Evolutionary conservation across 30 jellyfish, hydroid and myxozoan genomes (phyloP).

Genomic region (Hydractinia symbiolongicarpus): DNA sequence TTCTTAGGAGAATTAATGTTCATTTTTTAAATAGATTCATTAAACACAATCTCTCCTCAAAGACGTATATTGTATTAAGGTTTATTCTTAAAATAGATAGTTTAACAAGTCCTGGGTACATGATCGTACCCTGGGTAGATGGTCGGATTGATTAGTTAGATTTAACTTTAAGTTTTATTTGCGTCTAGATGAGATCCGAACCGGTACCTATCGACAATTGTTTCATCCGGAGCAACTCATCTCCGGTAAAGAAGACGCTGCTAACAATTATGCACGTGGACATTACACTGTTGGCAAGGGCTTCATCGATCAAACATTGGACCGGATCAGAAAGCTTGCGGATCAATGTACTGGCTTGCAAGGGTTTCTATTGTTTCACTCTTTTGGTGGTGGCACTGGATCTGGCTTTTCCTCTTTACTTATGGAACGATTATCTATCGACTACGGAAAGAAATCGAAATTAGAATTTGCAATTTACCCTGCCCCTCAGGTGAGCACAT

Average conservation of each 20-base stretch:
- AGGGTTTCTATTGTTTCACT: slow-evolving; percentile 22
- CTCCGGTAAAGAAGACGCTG: slow-evolving; percentile 45
- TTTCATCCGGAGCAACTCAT: slow-evolving; percentile 49
- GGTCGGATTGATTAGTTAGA: no score
- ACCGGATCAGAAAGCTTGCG: slow-evolving; percentile 26
- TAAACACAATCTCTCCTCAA: no score
- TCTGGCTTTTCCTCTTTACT: slow-evolving; percentile 36
- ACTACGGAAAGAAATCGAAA: slow-evolving; percentile 33
- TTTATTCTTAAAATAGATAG: no score
- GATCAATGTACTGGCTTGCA: slow-evolving; percentile 34
- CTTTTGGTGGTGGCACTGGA: slow-evolving; percentile 58
- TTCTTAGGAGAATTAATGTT: no score
- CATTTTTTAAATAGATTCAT: no score
- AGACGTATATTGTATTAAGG: no score
- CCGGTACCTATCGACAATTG: slow-evolving; percentile 28
- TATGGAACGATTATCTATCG: slow-evolving; percentile 24
- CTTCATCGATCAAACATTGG: slow-evolving; percentile 20
- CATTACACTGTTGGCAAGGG: slow-evolving; percentile 42
- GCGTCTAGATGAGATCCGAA: slow-evolving; percentile 23
- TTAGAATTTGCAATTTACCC: slow-evolving; percentile 39
- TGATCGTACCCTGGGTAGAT: no score
- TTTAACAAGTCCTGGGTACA: no score
- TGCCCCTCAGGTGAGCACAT: slow-evolving; percentile 23
- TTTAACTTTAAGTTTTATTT: neutral
- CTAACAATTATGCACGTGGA: slow-evolving; percentile 43